phyloP scores from a whole-genome alignment of 2,888 invertebrate genomes.

The Helicoverpa assulta region DNA sequence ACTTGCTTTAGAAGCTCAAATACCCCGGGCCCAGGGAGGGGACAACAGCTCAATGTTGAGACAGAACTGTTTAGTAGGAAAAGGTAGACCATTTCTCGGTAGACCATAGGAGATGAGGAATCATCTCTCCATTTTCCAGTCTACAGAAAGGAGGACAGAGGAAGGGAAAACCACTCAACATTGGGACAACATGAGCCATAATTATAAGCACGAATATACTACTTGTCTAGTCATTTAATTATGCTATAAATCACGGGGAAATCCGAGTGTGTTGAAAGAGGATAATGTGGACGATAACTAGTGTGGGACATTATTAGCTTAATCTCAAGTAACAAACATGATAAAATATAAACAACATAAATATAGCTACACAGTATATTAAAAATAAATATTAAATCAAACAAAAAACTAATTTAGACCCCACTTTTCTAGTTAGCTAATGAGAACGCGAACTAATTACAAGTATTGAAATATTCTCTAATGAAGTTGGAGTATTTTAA shows the following conservation, averaged over 20 bases:
- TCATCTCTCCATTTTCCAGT: too few relatives aligned
- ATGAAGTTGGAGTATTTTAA: constrained; percentile 58
- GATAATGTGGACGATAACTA: constrained; percentile 2
- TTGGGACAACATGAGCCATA: not conserved
- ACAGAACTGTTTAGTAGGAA: constrained; percentile 13
- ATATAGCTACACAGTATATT: constrained; percentile 2
- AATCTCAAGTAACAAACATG: not conserved
- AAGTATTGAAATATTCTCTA: constrained; percentile 52
- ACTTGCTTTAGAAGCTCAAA: constrained; percentile 51
- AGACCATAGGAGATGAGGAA: too few relatives aligned
- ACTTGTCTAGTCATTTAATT: constrained; percentile 1
- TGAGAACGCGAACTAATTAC: constrained; percentile 52
- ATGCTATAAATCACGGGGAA: constrained; percentile 1
- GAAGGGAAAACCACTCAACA: constrained; percentile 1
- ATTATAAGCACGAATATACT: not conserved
- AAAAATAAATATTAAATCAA: constrained; percentile 28
- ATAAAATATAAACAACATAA: not conserved
- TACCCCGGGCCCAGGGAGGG: constrained; percentile 49
- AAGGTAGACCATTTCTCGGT: too few relatives aligned
- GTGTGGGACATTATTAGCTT: not conserved
- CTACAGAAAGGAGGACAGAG: too few relatives aligned
- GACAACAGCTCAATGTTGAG: constrained; percentile 31
- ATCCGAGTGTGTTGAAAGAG: not conserved
- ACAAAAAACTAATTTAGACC: constrained; percentile 34
- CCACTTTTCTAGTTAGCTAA: constrained; percentile 40